Evolutionary conservation across 2,113 vertebrate species (phyloP), one percentile per base, ranked within the genome.

Genomic region (Dissostichus mawsoni): DNA sequence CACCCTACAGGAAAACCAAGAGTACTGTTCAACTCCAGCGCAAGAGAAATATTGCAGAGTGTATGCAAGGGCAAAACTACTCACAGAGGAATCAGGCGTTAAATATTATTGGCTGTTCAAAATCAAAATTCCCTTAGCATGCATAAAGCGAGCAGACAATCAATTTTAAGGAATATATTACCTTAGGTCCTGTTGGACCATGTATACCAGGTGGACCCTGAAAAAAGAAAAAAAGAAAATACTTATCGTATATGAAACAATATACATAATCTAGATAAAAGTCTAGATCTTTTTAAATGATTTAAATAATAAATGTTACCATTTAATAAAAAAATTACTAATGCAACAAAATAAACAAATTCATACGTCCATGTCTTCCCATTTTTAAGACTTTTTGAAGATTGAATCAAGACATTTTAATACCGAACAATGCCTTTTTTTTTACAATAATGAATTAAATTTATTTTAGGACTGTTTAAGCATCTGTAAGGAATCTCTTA

Each of bases 181-280:
- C 95, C 93, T 94, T 93, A 68, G 92, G 91, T 81, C 95, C 96
- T 53, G 79, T 68, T 5, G 90, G 83, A 17, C 95, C 95, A 69
- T 3, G 86, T 18, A 84, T 53, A 47, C 94, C 95, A 33, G 82
- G 87, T 14, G 71, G 74, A 59, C 94, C 96, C 92, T 95, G 56
- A 0, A 69, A 64, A 13, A 20, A 47, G 29, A 9, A 14, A 44
- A 17, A 33, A 74, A 50, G 71, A 53, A 18, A 20, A 20, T 1
- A 20, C 20, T 1, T 20, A 20, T 20, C 1, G 20, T 20, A 20
- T 20, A 20, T 20, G 20, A 20, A 20, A 20, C 20, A 20, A 20
- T 20, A 20, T 20, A 20, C 20, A 20, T 20, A 20, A 20, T 20
- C 20, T 20, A 20, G 20, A 20, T 20, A 1, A 20, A 20, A 20